Percentiles rank a stretch among this genome's conserved stretches.
These are phyloP conservation scores for Athene noctua DNA, from an alignment of 2,113 vertebrate species.

Conservation along the genomic window DNA sequence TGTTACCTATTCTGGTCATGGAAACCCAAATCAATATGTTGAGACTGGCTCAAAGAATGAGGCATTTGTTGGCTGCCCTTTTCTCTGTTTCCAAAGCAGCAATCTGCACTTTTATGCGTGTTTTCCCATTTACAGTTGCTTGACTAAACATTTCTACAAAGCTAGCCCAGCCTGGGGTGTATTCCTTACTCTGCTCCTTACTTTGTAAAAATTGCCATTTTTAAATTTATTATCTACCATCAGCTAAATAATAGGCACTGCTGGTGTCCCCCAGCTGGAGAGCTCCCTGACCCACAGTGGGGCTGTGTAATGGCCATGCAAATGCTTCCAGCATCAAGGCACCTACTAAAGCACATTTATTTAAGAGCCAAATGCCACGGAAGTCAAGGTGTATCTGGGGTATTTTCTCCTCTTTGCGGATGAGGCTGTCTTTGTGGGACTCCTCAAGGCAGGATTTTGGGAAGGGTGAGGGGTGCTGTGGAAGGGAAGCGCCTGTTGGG, in stretches of 20 bases:
- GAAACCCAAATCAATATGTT: background rate
- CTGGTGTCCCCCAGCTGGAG: background rate
- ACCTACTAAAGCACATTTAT: background rate
- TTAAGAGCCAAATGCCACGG: background rate
- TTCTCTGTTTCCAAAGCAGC: background rate
- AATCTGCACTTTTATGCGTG: background rate
- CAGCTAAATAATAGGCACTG: background rate
- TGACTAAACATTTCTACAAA: background rate
- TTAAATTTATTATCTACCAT: background rate
- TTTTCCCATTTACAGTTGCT: background rate
- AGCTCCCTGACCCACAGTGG: background rate
- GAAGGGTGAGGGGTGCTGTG: background rate
- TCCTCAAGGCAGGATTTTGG: background rate
- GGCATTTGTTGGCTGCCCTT: background rate
- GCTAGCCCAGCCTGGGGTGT: background rate
- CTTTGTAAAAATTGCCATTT: background rate
- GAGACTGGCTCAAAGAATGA: background rate
- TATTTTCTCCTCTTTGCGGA: background rate
- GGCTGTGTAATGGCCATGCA: fast-evolving
- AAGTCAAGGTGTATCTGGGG: background rate
- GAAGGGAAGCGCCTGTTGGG: background rate
- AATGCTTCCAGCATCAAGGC: background rate
- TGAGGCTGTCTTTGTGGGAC: background rate
- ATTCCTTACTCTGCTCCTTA: background rate
- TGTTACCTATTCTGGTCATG: background rate